These are phyloP conservation scores for Jordanella pulchra DNA, from an alignment of 2,797 vertebrate species.

Conservation along the genomic window DNA sequence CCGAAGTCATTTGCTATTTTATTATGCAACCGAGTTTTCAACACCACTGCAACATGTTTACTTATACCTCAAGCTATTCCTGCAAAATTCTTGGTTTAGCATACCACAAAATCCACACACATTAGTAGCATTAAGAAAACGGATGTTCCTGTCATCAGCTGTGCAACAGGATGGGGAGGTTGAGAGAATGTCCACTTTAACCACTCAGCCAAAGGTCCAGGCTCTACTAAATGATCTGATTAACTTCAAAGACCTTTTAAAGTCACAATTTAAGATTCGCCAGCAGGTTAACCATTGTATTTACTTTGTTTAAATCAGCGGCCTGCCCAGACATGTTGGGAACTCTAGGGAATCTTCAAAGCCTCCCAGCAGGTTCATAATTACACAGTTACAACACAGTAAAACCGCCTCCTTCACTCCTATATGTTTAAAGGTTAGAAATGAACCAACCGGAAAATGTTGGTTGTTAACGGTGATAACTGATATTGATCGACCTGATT, in stretches of 20 bases:
- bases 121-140: slow-evolving; percentile 34
- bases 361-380: slow-evolving; percentile 10
- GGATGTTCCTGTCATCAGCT: slow-evolving; percentile 33
- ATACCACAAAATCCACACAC: slow-evolving; percentile 1
- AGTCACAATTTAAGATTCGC: slow-evolving; percentile 32
- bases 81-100: slow-evolving; percentile 10
- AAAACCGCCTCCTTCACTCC: slow-evolving; percentile 10
- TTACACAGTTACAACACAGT: slow-evolving; percentile 3
- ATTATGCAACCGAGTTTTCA: background rate
- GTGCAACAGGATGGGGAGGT: slow-evolving; percentile 19
- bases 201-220: slow-evolving; percentile 29
- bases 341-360: slow-evolving; percentile 6
- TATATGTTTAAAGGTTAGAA: slow-evolving; percentile 4
- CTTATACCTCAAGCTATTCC: slow-evolving; percentile 10
- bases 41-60: background rate
- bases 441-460: background rate
- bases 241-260: slow-evolving; percentile 45
- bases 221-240: slow-evolving; percentile 46
- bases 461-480: no score
- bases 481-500: background rate
- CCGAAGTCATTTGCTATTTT: background rate
- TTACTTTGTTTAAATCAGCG: slow-evolving; percentile 35
- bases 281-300: slow-evolving; percentile 43
- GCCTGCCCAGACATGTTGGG: slow-evolving; percentile 37
- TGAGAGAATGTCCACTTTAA: slow-evolving; percentile 19